Evolutionary conservation across 2,888 invertebrate species (phyloP).

Genomic region (Drosophila emarginata): DNA sequence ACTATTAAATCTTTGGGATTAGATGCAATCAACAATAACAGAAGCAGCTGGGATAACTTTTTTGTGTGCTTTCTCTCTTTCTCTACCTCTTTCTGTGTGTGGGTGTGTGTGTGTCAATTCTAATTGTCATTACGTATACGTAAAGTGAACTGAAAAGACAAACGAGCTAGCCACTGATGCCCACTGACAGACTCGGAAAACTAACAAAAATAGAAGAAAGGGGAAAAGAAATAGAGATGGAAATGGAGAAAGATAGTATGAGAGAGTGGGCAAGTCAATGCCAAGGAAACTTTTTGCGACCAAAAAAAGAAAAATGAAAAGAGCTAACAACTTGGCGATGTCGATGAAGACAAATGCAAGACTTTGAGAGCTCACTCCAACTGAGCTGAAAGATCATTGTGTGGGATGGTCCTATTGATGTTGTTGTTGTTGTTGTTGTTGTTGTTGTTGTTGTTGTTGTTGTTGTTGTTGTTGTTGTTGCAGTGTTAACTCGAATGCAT

Average conservation of each 20-base stretch:
- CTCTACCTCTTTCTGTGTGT: not conserved
- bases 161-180: constrained; percentile 77
- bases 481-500: not conserved
- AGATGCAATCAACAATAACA: constrained; percentile 78
- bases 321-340: constrained; percentile 73
- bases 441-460: constrained; percentile 47
- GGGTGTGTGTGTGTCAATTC: constrained; percentile 67
- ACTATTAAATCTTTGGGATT: constrained; percentile 72
- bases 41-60: constrained; percentile 61
- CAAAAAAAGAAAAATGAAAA: constrained; percentile 64
- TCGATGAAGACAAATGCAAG: constrained; percentile 76
- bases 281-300: constrained; percentile 65
- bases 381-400: constrained; percentile 20
- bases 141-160: constrained; percentile 73
- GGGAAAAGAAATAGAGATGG: not conserved
- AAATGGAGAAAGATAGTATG: constrained; percentile 2
- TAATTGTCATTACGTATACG: constrained; percentile 78
- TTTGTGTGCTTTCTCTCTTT: constrained; percentile 4
- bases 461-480: constrained; percentile 44
- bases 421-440: constrained; percentile 45
- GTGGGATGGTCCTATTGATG: constrained; percentile 34
- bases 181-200: constrained; percentile 62
- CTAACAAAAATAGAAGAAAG: constrained; percentile 34
- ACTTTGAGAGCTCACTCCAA: constrained; percentile 12
- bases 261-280: constrained; percentile 30